phyloP scores from a whole-genome alignment of 2,113 vertebrate genomes.

The Oncorhynchus keta region DNA sequence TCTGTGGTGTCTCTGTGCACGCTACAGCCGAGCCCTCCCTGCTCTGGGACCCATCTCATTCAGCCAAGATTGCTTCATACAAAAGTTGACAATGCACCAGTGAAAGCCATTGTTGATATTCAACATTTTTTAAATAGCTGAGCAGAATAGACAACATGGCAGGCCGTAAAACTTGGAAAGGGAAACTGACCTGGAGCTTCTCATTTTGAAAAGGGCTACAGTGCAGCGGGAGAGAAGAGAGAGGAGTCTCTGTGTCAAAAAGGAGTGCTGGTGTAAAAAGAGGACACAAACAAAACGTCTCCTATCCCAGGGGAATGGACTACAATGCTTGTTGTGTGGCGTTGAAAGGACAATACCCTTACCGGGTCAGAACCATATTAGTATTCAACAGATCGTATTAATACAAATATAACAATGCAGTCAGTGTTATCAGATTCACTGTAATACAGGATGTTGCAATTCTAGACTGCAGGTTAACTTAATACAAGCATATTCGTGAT shows the following conservation, averaged over 20 bases:
- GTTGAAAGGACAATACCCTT: constrained; percentile 59
- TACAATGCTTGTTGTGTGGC: constrained; percentile 55
- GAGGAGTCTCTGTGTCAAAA: constrained; percentile 51
- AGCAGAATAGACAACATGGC: constrained; percentile 97
- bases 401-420: constrained; percentile 45
- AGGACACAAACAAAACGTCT: constrained; percentile 65
- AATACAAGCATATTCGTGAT: background rate
- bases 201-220: constrained; percentile 70
- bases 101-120: constrained; percentile 99
- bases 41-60: constrained; percentile 89
- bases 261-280: constrained; percentile 57
- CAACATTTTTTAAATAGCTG: constrained; percentile 99
- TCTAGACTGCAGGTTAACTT: constrained; percentile 3
- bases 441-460: constrained; percentile 49
- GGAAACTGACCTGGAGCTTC: constrained; percentile 88
- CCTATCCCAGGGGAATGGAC: constrained; percentile 49
- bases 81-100: constrained; percentile 97
- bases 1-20: constrained; percentile 54
- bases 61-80: constrained; percentile 98
- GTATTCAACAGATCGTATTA: constrained; percentile 32
- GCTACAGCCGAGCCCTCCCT: constrained; percentile 69
- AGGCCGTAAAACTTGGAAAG: constrained; percentile 92
- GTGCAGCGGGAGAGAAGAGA: constrained; percentile 48
- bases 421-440: constrained; percentile 48
- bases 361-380: constrained; percentile 50